phyloP scores from a whole-genome alignment of 2,797 vertebrate genomes.

The Pangasius krempfi region DNA sequence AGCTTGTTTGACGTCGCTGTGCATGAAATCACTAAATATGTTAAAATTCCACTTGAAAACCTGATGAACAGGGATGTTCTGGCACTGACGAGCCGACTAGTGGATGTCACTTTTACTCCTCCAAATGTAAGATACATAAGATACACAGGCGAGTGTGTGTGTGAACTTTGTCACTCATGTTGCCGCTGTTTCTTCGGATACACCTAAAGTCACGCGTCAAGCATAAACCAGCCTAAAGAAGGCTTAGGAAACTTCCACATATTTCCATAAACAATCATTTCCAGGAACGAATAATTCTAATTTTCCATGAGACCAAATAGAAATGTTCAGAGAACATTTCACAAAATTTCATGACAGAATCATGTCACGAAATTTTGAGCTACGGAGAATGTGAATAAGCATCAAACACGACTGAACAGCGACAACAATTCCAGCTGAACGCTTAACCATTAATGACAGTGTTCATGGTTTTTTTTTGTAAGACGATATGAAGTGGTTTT shows the following conservation, averaged over 20 bases:
- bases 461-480: slow-evolving; percentile 14
- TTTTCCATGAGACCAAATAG: background rate
- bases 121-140: background rate
- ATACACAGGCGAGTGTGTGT: too few species aligned
- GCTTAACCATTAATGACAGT: background rate
- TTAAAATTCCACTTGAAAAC: background rate
- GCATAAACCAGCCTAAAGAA: background rate
- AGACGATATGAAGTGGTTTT: slow-evolving; percentile 7
- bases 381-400: background rate
- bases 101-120: background rate
- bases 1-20: background rate
- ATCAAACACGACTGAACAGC: background rate
- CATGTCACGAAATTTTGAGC: background rate
- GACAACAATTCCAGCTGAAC: background rate
- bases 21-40: background rate
- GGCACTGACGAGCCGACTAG: background rate
- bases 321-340: background rate
- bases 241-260: background rate
- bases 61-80: background rate
- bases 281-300: background rate
- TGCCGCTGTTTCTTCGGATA: background rate
- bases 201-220: background rate
- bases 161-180: background rate
- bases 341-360: too few species aligned
- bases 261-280: background rate